Conservation (phyloP, 2,888 invertebrate genomes). For the Tetanocera ferruginea region DNA sequence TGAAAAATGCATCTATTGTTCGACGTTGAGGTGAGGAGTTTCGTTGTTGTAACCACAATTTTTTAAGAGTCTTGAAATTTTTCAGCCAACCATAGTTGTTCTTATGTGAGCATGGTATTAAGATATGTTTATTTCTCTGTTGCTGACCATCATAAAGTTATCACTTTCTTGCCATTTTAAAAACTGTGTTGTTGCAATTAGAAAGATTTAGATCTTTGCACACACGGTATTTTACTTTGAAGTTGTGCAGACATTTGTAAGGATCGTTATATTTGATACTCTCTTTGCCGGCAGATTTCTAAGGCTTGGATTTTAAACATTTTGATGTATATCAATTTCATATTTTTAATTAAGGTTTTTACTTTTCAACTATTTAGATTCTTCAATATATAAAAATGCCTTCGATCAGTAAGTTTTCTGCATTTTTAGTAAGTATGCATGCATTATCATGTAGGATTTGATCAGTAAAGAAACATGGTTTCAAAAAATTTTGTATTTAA, state of each 20-base stretch:
- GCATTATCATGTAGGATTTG: too few relatives aligned
- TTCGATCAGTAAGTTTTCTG: not conserved
- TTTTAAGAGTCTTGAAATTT: conserved; percentile 7
- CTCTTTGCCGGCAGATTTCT: not conserved
- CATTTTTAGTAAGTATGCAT: not conserved
- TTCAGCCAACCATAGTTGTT: not conserved
- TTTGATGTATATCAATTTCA: not conserved
- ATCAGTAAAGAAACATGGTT: too few relatives aligned
- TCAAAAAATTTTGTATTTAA: too few relatives aligned
- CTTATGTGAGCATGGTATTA: not conserved
- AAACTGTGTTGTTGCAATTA: not conserved
- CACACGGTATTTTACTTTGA: conserved; percentile 12
- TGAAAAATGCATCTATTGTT: not conserved
- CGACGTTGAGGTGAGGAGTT: not conserved
- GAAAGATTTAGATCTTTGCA: not conserved
- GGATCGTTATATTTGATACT: not conserved
- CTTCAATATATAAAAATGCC: not conserved
- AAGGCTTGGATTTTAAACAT: not conserved
- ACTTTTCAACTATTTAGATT: not conserved
- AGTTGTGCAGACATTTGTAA: not conserved
- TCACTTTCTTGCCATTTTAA: not conserved
- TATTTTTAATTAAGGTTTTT: not conserved
- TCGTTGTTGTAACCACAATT: conserved; percentile 8
- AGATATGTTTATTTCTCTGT: not conserved
- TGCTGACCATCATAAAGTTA: conserved; percentile 2